These are phyloP conservation scores for Steinernema hermaphroditum DNA, from an alignment of 2,888 invertebrate species.

Conservation along the genomic window DNA sequence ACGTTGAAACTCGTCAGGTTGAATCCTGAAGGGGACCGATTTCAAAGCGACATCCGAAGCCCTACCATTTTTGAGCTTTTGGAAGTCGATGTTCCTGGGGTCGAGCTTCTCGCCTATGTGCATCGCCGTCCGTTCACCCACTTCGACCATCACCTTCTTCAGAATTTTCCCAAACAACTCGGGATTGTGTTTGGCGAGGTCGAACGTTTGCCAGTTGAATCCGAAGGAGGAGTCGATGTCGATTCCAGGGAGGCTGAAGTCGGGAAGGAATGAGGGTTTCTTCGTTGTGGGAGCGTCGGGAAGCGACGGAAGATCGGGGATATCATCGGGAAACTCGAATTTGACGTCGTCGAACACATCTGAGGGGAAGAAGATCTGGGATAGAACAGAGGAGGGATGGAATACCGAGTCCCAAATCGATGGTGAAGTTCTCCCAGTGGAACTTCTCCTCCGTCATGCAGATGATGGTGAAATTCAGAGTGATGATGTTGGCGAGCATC, in stretches of 20 bases:
- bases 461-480: slow-evolving; percentile 43
- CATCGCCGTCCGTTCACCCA: slow-evolving; percentile 38
- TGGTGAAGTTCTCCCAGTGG: slow-evolving; percentile 47
- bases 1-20: slow-evolving; percentile 45
- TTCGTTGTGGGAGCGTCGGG: slow-evolving; percentile 25
- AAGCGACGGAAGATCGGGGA: not conserved
- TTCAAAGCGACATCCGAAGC: too few species aligned
- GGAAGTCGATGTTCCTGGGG: slow-evolving; percentile 48
- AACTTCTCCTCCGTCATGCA: slow-evolving; percentile 36
- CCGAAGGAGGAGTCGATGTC: slow-evolving; percentile 34
- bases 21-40: slow-evolving; percentile 51
- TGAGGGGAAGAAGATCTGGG: slow-evolving; percentile 29
- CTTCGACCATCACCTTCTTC: slow-evolving; percentile 44
- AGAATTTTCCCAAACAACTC: slow-evolving; percentile 42
- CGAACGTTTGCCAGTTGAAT: slow-evolving; percentile 47
- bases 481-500: slow-evolving; percentile 44
- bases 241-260: slow-evolving; percentile 1
- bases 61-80: slow-evolving; percentile 40
- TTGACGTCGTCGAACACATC: slow-evolving; percentile 45
- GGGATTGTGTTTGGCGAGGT: slow-evolving; percentile 47
- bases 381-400: not conserved
- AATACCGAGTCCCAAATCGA: slow-evolving; percentile 44
- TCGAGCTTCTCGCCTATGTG: slow-evolving; percentile 46
- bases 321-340: slow-evolving; percentile 37
- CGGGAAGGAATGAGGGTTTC: slow-evolving; percentile 32